These are phyloP conservation scores for Archivesica marissinica DNA, from an alignment of 1,140 invertebrate species.

Conservation along the genomic window DNA sequence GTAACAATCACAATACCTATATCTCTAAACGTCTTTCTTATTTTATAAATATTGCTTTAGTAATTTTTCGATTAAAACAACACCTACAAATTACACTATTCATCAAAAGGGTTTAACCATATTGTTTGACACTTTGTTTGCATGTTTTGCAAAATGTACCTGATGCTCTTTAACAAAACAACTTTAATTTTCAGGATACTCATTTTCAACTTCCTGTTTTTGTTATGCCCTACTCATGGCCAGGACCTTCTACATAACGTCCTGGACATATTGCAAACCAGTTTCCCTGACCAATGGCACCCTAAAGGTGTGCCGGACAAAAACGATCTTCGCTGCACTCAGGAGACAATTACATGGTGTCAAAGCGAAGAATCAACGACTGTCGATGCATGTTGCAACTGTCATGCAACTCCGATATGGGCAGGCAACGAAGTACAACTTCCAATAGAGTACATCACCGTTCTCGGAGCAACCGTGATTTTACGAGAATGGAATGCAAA, in stretches of 20 bases:
- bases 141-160: too few relatives aligned
- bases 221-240: neutral
- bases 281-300: neutral
- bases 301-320: neutral
- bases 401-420: neutral
- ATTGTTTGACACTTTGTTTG: too few relatives aligned
- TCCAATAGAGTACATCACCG: neutral
- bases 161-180: too few relatives aligned
- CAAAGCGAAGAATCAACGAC: neutral
- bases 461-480: constrained; percentile 3
- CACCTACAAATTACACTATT: too few relatives aligned
- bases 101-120: too few relatives aligned
- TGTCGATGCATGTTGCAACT: neutral
- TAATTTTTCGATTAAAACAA: too few relatives aligned
- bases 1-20: too few relatives aligned
- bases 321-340: neutral
- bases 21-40: too few relatives aligned
- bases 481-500: neutral
- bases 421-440: neutral
- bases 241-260: neutral
- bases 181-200: neutral
- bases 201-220: neutral
- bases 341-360: neutral
- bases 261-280: neutral
- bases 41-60: too few relatives aligned